These are phyloP conservation scores for Lates calcarifer DNA, from an alignment of 2,113 vertebrate genomes.

Conservation along the genomic window DNA sequence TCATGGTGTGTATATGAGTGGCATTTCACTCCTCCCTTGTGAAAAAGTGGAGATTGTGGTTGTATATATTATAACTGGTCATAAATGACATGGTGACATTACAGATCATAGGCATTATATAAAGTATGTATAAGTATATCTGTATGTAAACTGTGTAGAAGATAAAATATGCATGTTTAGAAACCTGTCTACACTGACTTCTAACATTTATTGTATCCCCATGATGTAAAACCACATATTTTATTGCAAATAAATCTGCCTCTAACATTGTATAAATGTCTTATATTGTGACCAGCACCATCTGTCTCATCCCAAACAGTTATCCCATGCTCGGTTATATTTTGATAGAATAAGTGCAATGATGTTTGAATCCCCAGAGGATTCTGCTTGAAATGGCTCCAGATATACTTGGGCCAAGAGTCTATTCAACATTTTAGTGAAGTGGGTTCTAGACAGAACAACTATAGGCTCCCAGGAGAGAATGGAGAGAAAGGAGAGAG, in stretches of 20 bases:
- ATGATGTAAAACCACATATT: slow-evolving; percentile 6
- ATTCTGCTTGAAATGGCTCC: slow-evolving; percentile 45
- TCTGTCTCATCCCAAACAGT: slow-evolving; percentile 22
- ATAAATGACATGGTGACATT: not conserved
- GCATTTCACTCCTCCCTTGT: no score
- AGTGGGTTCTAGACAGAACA: slow-evolving; percentile 55
- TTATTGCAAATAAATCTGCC: not conserved
- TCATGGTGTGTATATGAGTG: no score
- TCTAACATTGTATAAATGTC: not conserved
- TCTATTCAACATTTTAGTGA: slow-evolving; percentile 61
- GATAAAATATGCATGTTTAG: not conserved
- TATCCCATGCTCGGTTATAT: slow-evolving; percentile 11
- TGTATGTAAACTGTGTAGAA: not conserved
- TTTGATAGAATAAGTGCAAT: slow-evolving; percentile 39
- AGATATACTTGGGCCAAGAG: slow-evolving; percentile 41
- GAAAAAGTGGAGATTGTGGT: not conserved
- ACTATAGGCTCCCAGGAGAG: slow-evolving; percentile 41
- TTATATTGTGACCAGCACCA: slow-evolving; percentile 5
- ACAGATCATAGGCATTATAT: not conserved
- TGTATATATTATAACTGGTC: not conserved
- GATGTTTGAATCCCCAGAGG: slow-evolving; percentile 27
- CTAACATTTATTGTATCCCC: not conserved
- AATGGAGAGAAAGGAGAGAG: not conserved
- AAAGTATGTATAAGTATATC: not conserved
- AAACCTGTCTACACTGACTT: not conserved